Conservation (phyloP, 2,113 vertebrate genomes). For the Aegotheles bennettii region DNA sequence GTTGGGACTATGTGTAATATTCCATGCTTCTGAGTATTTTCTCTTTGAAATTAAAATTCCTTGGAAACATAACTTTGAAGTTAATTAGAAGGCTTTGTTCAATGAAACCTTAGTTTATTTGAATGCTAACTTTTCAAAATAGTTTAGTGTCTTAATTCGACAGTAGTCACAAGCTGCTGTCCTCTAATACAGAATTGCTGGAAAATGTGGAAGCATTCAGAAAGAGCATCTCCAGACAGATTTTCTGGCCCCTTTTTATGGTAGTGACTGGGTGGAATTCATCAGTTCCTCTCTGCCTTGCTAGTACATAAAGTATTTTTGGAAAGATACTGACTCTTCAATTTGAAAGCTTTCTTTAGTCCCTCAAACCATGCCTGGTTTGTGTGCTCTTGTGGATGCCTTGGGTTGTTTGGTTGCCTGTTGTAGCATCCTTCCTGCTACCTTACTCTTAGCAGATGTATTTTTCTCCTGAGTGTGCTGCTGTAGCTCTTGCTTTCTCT, state of each 20-base stretch:
- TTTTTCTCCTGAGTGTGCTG: not conserved
- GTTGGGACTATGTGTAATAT: not conserved
- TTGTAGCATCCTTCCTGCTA: not conserved
- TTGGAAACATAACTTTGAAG: not conserved
- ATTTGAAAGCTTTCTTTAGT: not conserved
- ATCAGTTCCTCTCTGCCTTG: not conserved
- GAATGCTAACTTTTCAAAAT: not conserved
- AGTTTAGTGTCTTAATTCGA: not conserved
- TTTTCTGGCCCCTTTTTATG: not conserved
- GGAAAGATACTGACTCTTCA: not conserved
- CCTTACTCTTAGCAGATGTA: not conserved
- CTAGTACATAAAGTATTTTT: not conserved
- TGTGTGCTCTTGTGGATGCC: fast-evolving
- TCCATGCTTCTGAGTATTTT: not conserved
- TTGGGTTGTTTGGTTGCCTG: not conserved
- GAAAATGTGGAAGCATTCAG: not conserved
- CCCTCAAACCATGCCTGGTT: not conserved
- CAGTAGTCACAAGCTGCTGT: not conserved
- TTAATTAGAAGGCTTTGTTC: not conserved
- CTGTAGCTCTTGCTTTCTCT: not conserved
- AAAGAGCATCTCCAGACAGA: not conserved
- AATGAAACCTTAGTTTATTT: not conserved
- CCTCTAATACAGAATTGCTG: not conserved
- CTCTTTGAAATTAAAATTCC: not conserved
- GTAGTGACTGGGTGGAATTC: not conserved